These are phyloP conservation scores for Paracentrotus lividus DNA, from an alignment of 53 echinoderm and acorn worm genomes.

Conservation along the genomic window DNA sequence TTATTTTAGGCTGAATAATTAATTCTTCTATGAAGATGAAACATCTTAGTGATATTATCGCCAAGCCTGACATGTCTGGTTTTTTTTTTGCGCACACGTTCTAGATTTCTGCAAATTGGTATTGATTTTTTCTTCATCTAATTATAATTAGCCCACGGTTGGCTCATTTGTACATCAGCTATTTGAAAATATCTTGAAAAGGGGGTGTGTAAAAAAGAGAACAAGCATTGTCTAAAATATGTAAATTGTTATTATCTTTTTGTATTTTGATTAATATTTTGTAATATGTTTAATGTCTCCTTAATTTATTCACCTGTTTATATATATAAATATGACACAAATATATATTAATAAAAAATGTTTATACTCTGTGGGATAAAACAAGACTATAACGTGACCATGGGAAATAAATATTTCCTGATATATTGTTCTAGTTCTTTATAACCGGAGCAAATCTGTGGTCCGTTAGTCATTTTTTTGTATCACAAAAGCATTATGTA, in stretches of 20 bases:
- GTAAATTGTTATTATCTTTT: conserved; percentile 56
- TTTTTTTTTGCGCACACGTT: no score
- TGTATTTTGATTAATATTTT: conserved; percentile 63
- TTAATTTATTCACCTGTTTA: conserved; percentile 70
- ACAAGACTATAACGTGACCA: neutral
- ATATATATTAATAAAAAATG: conserved; percentile 63
- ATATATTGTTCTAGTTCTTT: conserved; percentile 8
- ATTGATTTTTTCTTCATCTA: no score
- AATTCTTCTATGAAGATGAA: no score
- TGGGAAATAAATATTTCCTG: neutral
- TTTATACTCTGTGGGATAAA: conserved; percentile 40
- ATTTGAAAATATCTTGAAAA: conserved; percentile 10
- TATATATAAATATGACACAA: conserved; percentile 66
- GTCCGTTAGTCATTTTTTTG: conserved; percentile 10
- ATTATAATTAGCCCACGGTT: no score
- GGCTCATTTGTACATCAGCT: neutral
- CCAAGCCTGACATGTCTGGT: no score
- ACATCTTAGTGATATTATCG: no score
- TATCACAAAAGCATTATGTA: conserved; percentile 63
- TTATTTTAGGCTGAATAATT: no score
- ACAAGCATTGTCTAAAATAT: conserved; percentile 13
- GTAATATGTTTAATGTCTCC: conserved; percentile 57
- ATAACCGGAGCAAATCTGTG: conserved; percentile 32
- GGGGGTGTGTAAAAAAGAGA: neutral
- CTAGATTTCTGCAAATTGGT: no score